These are phyloP conservation scores for Watsonalla cultraria DNA, from an alignment of 2,888 invertebrate species.

Conservation along the genomic window DNA sequence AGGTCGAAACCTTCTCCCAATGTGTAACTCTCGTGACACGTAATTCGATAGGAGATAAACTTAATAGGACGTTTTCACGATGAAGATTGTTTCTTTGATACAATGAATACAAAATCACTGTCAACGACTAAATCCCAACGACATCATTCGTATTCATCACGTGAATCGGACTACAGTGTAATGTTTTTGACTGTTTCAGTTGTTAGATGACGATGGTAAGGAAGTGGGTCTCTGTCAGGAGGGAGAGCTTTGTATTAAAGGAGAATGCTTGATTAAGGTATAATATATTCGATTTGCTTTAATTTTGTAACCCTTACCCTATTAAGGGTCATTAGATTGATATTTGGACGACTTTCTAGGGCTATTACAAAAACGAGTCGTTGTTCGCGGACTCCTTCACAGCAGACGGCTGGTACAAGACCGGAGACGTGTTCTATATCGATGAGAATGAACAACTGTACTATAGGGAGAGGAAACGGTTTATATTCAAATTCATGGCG, in stretches of 20 bases:
- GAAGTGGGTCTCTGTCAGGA: constrained; percentile 21
- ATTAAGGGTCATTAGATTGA: too few relatives aligned
- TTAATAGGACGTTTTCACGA: too few relatives aligned
- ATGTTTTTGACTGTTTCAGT: constrained; percentile 27
- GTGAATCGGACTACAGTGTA: too few relatives aligned
- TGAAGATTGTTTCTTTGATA: too few relatives aligned
- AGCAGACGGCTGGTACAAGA: constrained; percentile 44
- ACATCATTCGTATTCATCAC: too few relatives aligned
- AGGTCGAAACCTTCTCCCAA: too few relatives aligned
- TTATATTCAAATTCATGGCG: constrained; percentile 42
- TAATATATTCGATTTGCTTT: neutral
- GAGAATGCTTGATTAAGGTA: constrained; percentile 36
- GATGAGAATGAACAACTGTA: constrained; percentile 31
- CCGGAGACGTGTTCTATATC: constrained; percentile 41
- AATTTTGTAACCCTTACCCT: too few relatives aligned
- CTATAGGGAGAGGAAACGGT: constrained; percentile 37
- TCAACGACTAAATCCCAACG: too few relatives aligned
- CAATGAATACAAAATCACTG: too few relatives aligned
- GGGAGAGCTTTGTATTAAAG: constrained; percentile 43
- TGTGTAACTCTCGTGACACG: too few relatives aligned
- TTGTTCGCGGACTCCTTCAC: constrained; percentile 25
- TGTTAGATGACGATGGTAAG: constrained; percentile 34
- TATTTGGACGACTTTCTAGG: constrained; percentile 17
- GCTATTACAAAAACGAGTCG: constrained; percentile 35
- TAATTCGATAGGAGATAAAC: too few relatives aligned